Conservation (phyloP, 1,140 invertebrate species). For the Aphelenchoides fujianensis region DNA sequence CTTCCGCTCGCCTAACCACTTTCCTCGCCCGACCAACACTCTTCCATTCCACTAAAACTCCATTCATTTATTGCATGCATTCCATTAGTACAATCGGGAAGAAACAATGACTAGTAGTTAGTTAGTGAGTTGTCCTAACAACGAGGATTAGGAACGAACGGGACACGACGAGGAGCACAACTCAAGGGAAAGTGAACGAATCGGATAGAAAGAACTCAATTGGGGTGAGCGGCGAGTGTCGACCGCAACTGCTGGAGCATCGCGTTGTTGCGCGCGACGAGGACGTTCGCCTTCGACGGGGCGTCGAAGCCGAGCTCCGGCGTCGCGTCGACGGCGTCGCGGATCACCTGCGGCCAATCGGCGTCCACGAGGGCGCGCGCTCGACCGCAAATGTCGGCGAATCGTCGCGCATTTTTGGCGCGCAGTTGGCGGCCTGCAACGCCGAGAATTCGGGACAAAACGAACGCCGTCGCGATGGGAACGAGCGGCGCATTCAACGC, state of each 20-base stretch:
- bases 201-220: not conserved
- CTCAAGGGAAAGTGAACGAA: too few relatives aligned
- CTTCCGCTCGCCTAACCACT: too few relatives aligned
- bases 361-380: not conserved
- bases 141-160: not conserved
- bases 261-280: not conserved
- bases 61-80: too few relatives aligned
- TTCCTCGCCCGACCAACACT: too few relatives aligned
- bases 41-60: too few relatives aligned
- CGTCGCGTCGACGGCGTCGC: not conserved
- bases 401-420: not conserved
- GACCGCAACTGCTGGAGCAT: not conserved
- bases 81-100: not conserved
- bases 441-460: not conserved
- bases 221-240: not conserved
- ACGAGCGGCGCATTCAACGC: not conserved
- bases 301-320: not conserved
- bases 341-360: not conserved
- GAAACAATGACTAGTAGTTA: not conserved
- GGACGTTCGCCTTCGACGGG: not conserved
- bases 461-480: not conserved
- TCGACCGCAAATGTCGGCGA: not conserved
- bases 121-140: not conserved
- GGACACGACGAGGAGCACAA: too few relatives aligned
- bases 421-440: not conserved